A percentile compares a stretch with the other conserved stretches of the same genome.
These are phyloP conservation scores for Pachyrhynchus sulphureomaculatus DNA, from an alignment of 1,140 invertebrate species.

Conservation along the genomic window DNA sequence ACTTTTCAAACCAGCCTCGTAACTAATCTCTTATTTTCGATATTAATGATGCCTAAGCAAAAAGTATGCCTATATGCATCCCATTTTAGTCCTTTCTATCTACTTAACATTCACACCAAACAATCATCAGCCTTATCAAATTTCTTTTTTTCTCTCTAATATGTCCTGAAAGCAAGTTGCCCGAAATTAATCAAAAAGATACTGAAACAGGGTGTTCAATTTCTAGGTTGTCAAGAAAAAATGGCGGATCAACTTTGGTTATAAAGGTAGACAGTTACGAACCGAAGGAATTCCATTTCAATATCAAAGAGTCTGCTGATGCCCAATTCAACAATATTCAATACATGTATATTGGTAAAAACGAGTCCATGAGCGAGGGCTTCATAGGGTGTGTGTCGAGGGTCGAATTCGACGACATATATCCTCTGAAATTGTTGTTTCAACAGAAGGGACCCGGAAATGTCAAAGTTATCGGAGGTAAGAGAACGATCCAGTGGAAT, in stretches of 20 bases:
- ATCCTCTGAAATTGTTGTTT: conserved; percentile 91
- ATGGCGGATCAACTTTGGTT: conserved; percentile 77
- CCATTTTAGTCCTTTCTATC: too few relatives aligned
- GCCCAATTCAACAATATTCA: conserved; percentile 97
- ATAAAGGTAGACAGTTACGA: conserved; percentile 91
- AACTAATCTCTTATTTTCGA: too few relatives aligned
- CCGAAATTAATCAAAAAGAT: too few relatives aligned
- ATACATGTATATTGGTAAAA: conserved; percentile 94
- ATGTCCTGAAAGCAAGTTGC: too few relatives aligned
- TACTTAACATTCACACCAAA: too few relatives aligned
- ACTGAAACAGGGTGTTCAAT: too few relatives aligned
- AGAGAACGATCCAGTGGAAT: not conserved
- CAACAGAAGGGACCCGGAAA: conserved; percentile 88
- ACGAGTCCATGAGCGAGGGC: conserved; percentile 86
- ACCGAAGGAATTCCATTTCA: conserved; percentile 75
- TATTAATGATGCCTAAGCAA: too few relatives aligned
- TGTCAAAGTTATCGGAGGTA: conserved; percentile 71
- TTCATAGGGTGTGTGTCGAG: conserved; percentile 93
- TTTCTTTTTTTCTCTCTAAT: too few relatives aligned
- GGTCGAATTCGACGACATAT: conserved; percentile 96
- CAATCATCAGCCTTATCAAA: too few relatives aligned
- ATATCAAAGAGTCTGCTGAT: conserved; percentile 88
- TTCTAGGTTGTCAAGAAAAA: conserved; percentile 69
- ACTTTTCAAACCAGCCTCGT: too few relatives aligned
- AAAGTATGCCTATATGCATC: too few relatives aligned